phyloP scores from a whole-genome alignment of 2,113 vertebrate species.

The Siphamia tubifer region DNA sequence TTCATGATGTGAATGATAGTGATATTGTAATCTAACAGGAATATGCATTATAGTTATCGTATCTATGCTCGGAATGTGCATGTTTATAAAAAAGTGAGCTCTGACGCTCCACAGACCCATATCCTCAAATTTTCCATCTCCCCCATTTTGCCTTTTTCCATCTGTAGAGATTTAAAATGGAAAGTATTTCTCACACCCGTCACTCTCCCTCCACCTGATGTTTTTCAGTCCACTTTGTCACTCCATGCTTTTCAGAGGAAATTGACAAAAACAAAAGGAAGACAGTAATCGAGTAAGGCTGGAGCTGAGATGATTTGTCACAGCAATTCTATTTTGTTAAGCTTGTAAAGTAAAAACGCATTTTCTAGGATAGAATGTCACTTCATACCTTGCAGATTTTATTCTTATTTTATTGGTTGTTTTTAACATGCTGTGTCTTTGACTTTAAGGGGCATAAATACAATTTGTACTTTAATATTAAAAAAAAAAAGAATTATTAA shows the following conservation, averaged over 20 bases:
- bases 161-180: background rate
- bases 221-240: background rate
- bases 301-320: background rate
- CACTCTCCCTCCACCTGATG: background rate
- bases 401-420: too few relatives aligned
- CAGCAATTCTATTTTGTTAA: background rate
- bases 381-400: too few relatives aligned
- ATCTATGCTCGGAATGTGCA: background rate
- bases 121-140: background rate
- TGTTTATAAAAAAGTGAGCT: background rate
- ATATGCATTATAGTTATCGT: background rate
- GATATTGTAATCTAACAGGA: background rate
- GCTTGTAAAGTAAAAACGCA: too few relatives aligned
- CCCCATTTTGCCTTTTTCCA: background rate
- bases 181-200: background rate
- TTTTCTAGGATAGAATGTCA: too few relatives aligned
- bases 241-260: background rate
- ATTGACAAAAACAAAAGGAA: background rate
- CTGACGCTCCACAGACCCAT: background rate
- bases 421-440: too few relatives aligned
- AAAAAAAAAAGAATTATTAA: too few relatives aligned
- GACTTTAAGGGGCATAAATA: too few relatives aligned
- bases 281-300: background rate
- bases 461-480: too few relatives aligned
- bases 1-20: background rate